These are phyloP conservation scores for Lasioglossum vierecki DNA, from an alignment of 2,888 invertebrate genomes.

Conservation along the genomic window DNA sequence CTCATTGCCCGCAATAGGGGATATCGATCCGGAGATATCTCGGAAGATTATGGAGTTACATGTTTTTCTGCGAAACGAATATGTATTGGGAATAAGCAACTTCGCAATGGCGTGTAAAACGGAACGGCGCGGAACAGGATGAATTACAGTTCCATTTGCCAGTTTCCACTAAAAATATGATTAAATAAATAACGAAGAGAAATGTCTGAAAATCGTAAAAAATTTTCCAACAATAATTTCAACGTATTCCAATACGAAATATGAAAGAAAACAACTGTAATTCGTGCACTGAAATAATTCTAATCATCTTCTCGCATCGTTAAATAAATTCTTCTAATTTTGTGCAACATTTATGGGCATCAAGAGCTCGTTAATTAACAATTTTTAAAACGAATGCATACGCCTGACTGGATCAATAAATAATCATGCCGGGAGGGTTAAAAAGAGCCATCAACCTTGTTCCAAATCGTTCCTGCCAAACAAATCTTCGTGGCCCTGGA, in stretches of 20 bases:
- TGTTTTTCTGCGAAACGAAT: neutral
- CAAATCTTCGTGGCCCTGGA: constrained; percentile 8
- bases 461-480: neutral
- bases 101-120: neutral
- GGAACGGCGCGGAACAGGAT: too few species aligned
- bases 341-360: too few species aligned
- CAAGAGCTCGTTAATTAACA: too few species aligned
- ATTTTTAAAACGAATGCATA: too few species aligned
- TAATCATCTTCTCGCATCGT: too few species aligned
- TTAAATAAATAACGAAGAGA: neutral
- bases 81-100: neutral
- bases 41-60: neutral
- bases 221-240: neutral
- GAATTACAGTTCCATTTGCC: too few species aligned
- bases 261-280: too few species aligned
- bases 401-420: too few species aligned
- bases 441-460: constrained; percentile 18
- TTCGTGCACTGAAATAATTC: too few species aligned
- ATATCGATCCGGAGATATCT: constrained; percentile 25
- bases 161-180: too few species aligned
- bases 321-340: too few species aligned
- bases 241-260: too few species aligned
- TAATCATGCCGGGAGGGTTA: neutral
- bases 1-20: neutral
- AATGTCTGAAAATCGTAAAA: neutral